phyloP scores from a whole-genome alignment of 2,888 invertebrate genomes.

The Lydus trimaculatus region DNA sequence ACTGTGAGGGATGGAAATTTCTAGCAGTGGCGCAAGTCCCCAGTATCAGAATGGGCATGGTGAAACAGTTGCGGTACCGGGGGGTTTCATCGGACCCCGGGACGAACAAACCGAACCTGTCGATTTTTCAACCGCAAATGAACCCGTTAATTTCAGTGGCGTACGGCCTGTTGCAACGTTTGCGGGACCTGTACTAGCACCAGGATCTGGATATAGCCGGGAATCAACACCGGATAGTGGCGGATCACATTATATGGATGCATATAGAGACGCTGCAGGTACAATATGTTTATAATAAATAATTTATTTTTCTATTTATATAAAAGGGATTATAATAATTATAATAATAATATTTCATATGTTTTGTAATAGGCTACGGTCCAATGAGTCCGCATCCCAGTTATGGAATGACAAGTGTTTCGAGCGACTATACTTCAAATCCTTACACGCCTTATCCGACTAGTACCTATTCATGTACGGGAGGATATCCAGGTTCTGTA shows the following conservation, averaged over 20 bases:
- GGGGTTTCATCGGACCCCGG: conserved; percentile 65
- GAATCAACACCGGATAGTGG: conserved; percentile 91
- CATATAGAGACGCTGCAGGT: conserved; percentile 87
- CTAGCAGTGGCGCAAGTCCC: conserved; percentile 65
- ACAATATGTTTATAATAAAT: too few relatives aligned
- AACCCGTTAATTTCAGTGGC: conserved; percentile 70
- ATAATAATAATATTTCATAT: neutral
- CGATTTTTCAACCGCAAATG: conserved; percentile 73
- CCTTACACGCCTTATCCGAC: conserved; percentile 73
- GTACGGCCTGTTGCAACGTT: conserved; percentile 64
- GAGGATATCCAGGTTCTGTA: conserved; percentile 63
- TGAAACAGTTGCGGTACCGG: conserved; percentile 62
- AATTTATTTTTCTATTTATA: neutral
- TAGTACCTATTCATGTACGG: conserved; percentile 56
- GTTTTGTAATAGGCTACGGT: conserved; percentile 71
- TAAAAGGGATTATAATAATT: neutral
- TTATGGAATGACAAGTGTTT: conserved; percentile 77
- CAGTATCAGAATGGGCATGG: conserved; percentile 65
- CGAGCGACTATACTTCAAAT: conserved; percentile 82
- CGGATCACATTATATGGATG: conserved; percentile 88
- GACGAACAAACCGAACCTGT: conserved; percentile 76
- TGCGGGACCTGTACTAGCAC: conserved; percentile 55
- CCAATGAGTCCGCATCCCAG: conserved; percentile 87
- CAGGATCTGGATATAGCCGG: conserved; percentile 78
- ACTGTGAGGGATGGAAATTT: conserved; percentile 26